Percentiles rank a stretch among this genome's conserved stretches.
phyloP scores from a whole-genome alignment of 2,113 vertebrate genomes.

The Catagonus wagneri region DNA sequence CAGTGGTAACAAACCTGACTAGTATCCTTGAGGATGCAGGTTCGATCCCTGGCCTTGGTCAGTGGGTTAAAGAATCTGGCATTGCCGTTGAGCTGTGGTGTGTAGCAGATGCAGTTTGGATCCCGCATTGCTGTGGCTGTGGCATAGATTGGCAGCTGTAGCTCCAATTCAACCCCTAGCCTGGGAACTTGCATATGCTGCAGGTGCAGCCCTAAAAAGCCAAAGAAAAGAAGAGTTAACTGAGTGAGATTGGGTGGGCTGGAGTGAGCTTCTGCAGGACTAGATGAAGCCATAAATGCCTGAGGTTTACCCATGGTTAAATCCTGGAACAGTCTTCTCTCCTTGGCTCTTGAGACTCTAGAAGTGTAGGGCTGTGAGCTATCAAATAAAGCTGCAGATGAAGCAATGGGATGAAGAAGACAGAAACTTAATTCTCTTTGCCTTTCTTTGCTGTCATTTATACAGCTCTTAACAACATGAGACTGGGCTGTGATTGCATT shows the following conservation, averaged over 20 bases:
- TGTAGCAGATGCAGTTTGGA: too few species aligned
- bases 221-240: background rate
- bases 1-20: too few species aligned
- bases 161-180: too few species aligned
- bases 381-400: background rate
- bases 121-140: too few species aligned
- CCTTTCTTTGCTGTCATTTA: slow-evolving; percentile 26
- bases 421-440: background rate
- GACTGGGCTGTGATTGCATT: background rate
- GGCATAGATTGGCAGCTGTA: too few species aligned
- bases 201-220: too few species aligned
- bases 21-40: too few species aligned
- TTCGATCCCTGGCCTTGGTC: too few species aligned
- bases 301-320: background rate
- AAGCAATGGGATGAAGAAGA: background rate
- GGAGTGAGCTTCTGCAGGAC: background rate
- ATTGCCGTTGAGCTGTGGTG: too few species aligned
- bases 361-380: background rate
- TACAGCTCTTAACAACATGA: background rate
- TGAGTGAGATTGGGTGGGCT: background rate
- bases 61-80: too few species aligned
- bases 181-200: too few species aligned
- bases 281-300: background rate
- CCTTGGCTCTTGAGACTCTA: background rate
- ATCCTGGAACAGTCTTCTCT: background rate